Percentiles rank a stretch among this genome's conserved stretches.
phyloP scores from a whole-genome alignment of 2,113 vertebrate genomes.

The Otis tarda region DNA sequence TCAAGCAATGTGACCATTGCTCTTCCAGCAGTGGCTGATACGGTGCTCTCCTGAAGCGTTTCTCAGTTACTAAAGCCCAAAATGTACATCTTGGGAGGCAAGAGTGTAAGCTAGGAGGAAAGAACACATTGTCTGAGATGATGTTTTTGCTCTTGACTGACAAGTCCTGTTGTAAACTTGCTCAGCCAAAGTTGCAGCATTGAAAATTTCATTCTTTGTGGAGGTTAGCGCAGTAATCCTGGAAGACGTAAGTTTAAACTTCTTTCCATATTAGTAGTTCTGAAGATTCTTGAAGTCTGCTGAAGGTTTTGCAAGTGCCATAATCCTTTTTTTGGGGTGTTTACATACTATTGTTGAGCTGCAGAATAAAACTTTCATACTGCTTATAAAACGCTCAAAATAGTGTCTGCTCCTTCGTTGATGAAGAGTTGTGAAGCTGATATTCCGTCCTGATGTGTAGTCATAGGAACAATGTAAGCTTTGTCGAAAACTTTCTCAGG shows the following conservation, averaged over 20 bases:
- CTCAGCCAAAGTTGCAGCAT: not conserved
- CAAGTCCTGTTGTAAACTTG: not conserved
- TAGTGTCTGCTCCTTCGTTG: not conserved
- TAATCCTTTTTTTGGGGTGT: not conserved
- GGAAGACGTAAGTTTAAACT: not conserved
- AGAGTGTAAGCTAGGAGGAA: too few relatives aligned
- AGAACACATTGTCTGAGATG: rapidly evolving
- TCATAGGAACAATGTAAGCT: not conserved
- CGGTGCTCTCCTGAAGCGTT: rapidly evolving
- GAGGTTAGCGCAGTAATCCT: not conserved
- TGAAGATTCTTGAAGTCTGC: not conserved
- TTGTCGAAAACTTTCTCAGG: not conserved
- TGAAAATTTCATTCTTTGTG: not conserved
- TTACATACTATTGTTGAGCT: not conserved
- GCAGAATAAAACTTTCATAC: not conserved
- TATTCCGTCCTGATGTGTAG: not conserved
- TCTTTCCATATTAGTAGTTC: not conserved
- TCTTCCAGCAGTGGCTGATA: not conserved
- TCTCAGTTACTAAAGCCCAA: not conserved
- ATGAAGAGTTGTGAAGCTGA: not conserved
- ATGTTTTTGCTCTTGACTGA: not conserved
- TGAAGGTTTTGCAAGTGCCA: not conserved
- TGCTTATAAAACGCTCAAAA: not conserved
- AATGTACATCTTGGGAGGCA: not conserved
- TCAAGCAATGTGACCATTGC: rapidly evolving